Evolutionary conservation across 1,140 invertebrate genomes (phyloP), one percentile per base, ranked within the genome.

Genomic region (Scaptomyza graminum): DNA sequence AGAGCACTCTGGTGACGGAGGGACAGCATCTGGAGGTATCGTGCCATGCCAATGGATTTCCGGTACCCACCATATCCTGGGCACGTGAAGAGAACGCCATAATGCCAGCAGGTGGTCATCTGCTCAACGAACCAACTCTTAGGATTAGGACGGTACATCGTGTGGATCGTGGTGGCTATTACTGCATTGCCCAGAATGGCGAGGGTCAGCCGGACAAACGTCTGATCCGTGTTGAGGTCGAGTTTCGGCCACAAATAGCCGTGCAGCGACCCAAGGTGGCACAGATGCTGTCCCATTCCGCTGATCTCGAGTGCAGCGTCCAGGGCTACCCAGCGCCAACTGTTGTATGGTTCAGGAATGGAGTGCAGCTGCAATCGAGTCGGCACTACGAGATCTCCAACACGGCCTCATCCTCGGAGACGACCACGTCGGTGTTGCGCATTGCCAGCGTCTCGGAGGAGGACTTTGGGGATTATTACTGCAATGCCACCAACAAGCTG

Each of bases 171-270:
- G 97, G 97, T 4, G 96, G 95, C 0, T 98, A 97, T 90, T 97
- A 96, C 73, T 98, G 97, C 88, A 95, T 97, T 11, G 96, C 96
- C 37, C 95, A 97, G 88, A 98, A 98, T 91, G 95, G 94, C 43
- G 95, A 97, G 28, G 96, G 96, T 2, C 94, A 94, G 74, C 95
- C 95, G 15, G 94, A 95, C 13, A 92, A 94, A 56, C 92, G 95
- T 73, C 95, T 96, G 81, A 95, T 97, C 74, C 95, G 95, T 13
- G 93, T 97, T 0, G 96, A 97, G 92, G 95, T 97, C n/a, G 95
- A 96, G 92, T 96, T 96, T 85, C 91, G 95, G 0, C 96, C 96
- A 0, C 94, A 96, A 8, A 95, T 97, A 8, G 94, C 93, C 12
- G 95, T 95, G 7, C 94, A 95, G 6, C 92, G 94, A 57, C 95